Evolutionary conservation across 2,888 invertebrate species (phyloP).

Genomic region (Hirtodrosophila trivittata): DNA sequence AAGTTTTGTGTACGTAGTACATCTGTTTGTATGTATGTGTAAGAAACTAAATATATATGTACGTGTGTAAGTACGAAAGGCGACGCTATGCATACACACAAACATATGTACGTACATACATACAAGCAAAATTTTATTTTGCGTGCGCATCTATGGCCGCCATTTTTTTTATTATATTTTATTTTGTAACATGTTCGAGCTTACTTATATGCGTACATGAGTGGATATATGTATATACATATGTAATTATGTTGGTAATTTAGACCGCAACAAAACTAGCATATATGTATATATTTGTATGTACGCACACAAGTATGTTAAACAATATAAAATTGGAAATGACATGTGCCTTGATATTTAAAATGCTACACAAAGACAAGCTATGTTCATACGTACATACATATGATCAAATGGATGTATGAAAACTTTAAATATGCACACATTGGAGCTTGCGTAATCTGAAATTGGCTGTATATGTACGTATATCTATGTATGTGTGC

Average conservation of each 20-base stretch:
- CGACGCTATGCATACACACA: conserved; percentile 18
- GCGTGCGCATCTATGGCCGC: conserved; percentile 73
- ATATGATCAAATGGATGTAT: conserved; percentile 16
- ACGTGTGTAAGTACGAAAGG: too few species aligned
- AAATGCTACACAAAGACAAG: conserved; percentile 32
- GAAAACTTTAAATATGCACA: conserved; percentile 45
- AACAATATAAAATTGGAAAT: conserved; percentile 54
- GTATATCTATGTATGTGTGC: conserved; percentile 16
- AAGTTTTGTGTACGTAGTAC: conserved; percentile 7
- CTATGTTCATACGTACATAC: not conserved
- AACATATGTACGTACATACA: conserved; percentile 16
- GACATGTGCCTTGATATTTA: conserved; percentile 54
- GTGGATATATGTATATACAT: not conserved
- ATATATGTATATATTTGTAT: conserved; percentile 14
- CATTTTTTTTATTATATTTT: conserved; percentile 66
- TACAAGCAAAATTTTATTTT: conserved; percentile 60
- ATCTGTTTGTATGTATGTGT: conserved; percentile 2
- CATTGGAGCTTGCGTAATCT: conserved; percentile 69
- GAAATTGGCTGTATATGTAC: conserved; percentile 49
- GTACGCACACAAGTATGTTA: conserved; percentile 3
- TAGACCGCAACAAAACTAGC: conserved; percentile 39
- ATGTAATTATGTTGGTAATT: too few species aligned
- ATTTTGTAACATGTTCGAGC: too few species aligned
- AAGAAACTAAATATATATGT: not conserved
- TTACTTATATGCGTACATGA: conserved; percentile 25